Evolutionary conservation across 1,140 invertebrate species (phyloP), one percentile per base, ranked within the genome.

Genomic region (Planococcus citri): DNA sequence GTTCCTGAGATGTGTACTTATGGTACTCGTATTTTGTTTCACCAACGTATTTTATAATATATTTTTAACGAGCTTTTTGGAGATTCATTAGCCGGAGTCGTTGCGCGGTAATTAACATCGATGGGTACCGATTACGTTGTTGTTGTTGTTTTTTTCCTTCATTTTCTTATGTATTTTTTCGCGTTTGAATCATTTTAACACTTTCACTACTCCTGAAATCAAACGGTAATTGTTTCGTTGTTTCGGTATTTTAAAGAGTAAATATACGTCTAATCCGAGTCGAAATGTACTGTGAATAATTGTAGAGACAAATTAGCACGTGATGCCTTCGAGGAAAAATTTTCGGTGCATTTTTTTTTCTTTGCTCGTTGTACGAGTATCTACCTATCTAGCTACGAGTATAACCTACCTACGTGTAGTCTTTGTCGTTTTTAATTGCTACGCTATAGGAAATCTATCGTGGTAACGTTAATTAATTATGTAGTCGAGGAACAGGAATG

Each of bases 211-310:
- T 20, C 6, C 12, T 51, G n/a, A 51, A 51, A 51, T 51, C 41
- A 20, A 51, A 17, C 41, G 12, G 41, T 51, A 51, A 51, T 51
- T 51, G 41, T 51, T 37, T 51, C 41, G 41, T 14, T 51, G 12
- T 51, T 51, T 51, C n/a, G n/a, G 41, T 51, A n/a, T 33, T 33
- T 33, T 33, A 33, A 33, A 33, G 29, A 33, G 29, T 20, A 51
- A 20, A 20, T 51, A 51, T 51, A 20, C 10, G 10, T 51, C 41
- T 51, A 51, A 51, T 51, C 41, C 41, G 41, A 51, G 41, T 51
- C 10, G 41, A 51, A 51, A 51, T 51, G 41, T 51, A 51, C 41
- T 51, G 41, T 51, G 41, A 51, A 51, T 51, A 51, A 51, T 51
- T 51, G 41, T 12, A n/a, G 17, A 51, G 41, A 51, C 41, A 51